Base-by-base conservation (phyloP, 2,888 invertebrate species). In the Eupithecia centaureata region DNA sequence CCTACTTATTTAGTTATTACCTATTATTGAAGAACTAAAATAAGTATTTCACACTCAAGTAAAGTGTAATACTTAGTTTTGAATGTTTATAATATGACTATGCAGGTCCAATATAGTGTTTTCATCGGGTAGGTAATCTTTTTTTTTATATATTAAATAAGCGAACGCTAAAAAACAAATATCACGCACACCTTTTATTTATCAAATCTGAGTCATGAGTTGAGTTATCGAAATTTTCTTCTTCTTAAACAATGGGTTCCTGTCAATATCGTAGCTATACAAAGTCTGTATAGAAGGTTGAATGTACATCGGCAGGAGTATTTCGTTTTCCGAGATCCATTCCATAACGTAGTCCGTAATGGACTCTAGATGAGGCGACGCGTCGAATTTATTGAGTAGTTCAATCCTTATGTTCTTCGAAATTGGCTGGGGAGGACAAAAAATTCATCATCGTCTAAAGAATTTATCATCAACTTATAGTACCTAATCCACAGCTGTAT, bases 341-440 rank as follows among this genome's bases (percentile, higher is more conserved):
- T 88, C 87, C 2, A 92, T 78, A 0, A 92, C 86, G 71, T 86
- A 90, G 7, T 88, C 85, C 0, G 85, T 86, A 15, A 92, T 89
- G 0, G 87, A 86, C 65, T 86, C 87, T 4, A 88, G 77, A 61
- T 92, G 83, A 0, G 86, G 82, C 0, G 90, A 86, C 30, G 85
- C 85, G 60, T 87, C 85, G 67, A 90, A 87, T 12, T 82, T 84
- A 0, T 83, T 79, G 18, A 82, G 85, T n/a, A 89, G 77, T 5
- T 73, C 67, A 13, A 76, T 35, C 51, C 79, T 82, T 0, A 73
- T 71, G 15, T 75, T 65, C 51, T 73, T 65, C 52, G 67, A 68
- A 63, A 73, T 75, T 33, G 80, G 73, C 85, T 88, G 80, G 5
- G 27, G 61, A n/a, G 13, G 13, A 51, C 5, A 47, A 22, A 2